Conservation (phyloP, 2,113 vertebrate species). For the Chlorodrepanis virens region DNA sequence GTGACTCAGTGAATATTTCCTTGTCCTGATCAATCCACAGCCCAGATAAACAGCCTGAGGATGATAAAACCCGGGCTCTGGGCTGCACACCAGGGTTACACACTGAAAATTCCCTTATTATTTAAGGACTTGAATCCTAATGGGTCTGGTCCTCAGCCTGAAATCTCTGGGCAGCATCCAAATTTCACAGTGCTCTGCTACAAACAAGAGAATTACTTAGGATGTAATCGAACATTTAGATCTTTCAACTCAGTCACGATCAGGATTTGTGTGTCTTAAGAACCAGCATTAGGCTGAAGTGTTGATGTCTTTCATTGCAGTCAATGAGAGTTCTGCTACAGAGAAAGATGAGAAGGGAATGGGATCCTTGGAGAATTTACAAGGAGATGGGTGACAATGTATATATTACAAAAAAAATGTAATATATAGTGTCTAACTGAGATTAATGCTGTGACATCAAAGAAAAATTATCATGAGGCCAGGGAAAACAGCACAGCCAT, state of each 20-base stretch:
- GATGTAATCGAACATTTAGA: not conserved
- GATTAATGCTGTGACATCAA: not conserved
- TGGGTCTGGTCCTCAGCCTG: not conserved
- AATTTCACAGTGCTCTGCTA: not conserved
- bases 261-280: not conserved
- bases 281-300: not conserved
- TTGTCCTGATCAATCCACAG: not conserved
- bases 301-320: not conserved
- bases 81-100: not conserved
- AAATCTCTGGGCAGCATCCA: not conserved
- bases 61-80: not conserved
- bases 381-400: not conserved
- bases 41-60: not conserved
- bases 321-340: not conserved
- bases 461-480: not conserved
- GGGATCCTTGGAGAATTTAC: not conserved
- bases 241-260: not conserved
- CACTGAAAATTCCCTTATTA: not conserved
- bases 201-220: not conserved
- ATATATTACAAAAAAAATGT: not conserved
- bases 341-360: not conserved
- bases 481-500: not conserved
- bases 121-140: not conserved
- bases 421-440: not conserved
- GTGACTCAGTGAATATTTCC: not conserved